These are phyloP conservation scores for Kuschelorhynchus macadamiae DNA, from an alignment of 2,888 invertebrate genomes.

Conservation along the genomic window DNA sequence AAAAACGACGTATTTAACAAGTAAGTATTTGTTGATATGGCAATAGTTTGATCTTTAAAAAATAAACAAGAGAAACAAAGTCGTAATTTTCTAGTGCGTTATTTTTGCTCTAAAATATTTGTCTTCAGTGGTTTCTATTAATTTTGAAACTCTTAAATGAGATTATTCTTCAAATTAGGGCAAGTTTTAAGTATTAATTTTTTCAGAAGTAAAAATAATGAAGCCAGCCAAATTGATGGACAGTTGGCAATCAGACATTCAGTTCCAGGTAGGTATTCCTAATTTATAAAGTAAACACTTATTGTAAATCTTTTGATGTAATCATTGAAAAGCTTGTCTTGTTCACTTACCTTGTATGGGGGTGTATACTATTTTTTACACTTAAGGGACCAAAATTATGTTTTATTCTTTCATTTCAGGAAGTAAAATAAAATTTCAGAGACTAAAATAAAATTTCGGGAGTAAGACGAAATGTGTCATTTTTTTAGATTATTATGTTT, in stretches of 20 bases:
- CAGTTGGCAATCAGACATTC: slow-evolving; percentile 18
- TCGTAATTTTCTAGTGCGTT: slow-evolving; percentile 11
- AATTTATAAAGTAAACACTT: no score
- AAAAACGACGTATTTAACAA: slow-evolving; percentile 18
- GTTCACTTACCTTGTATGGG: no score
- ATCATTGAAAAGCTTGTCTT: no score
- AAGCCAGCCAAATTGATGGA: slow-evolving; percentile 16
- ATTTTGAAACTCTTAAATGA: not conserved
- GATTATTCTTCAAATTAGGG: not conserved
- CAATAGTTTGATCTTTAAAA: not conserved
- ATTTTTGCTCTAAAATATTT: slow-evolving; percentile 5
- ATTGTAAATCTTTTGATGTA: no score
- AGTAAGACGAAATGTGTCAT: no score
- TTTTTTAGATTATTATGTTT: no score
- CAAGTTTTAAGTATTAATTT: no score
- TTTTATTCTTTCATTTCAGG: no score
- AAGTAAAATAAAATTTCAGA: no score
- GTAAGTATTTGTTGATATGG: slow-evolving; percentile 15
- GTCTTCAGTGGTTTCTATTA: slow-evolving; percentile 1
- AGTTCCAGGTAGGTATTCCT: not conserved
- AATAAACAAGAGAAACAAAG: slow-evolving; percentile 12
- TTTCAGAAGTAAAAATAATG: slow-evolving; percentile 2
- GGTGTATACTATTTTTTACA: no score
- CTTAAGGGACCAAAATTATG: no score
- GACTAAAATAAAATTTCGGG: no score